Conservation (phyloP, 2,113 vertebrate genomes). For the Calyptommatus sinebrachiatus region DNA sequence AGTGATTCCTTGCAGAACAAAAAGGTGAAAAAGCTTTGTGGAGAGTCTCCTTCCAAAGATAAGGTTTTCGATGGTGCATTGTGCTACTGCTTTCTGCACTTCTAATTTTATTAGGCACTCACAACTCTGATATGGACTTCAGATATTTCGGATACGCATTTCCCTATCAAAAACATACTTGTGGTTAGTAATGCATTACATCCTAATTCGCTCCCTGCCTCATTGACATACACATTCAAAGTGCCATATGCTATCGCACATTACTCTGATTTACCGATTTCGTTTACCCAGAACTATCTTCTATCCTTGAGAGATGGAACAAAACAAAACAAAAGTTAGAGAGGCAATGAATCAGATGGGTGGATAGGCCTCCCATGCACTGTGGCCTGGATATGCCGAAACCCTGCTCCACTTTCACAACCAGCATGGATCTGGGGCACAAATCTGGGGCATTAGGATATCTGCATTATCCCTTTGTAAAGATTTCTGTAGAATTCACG, state of each 20-base stretch:
- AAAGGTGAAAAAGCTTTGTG: not conserved
- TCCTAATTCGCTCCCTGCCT: slow-evolving; percentile 17
- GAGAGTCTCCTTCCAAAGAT: not conserved
- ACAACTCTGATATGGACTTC: fast-evolving
- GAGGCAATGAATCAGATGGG: not conserved
- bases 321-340: not conserved
- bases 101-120: not conserved
- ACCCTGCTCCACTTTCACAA: not conserved
- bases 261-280: slow-evolving; percentile 57
- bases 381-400: slow-evolving; percentile 34
- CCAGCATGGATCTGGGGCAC: not conserved
- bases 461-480: slow-evolving; percentile 44
- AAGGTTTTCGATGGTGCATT: not conserved
- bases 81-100: not conserved
- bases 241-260: slow-evolving; percentile 57
- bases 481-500: slow-evolving; percentile 19
- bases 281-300: slow-evolving; percentile 54
- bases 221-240: slow-evolving; percentile 51
- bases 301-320: slow-evolving; percentile 24
- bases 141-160: slow-evolving; percentile 38
- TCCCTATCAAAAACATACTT: not conserved
- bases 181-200: not conserved
- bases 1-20: not conserved
- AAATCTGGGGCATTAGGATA: slow-evolving; percentile 17
- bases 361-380: slow-evolving; percentile 32